A percentile compares a stretch with the other conserved stretches of the same genome.
Evolutionary conservation across 2,888 invertebrate genomes (phyloP).

Genomic region (Anthrax anthrax): DNA sequence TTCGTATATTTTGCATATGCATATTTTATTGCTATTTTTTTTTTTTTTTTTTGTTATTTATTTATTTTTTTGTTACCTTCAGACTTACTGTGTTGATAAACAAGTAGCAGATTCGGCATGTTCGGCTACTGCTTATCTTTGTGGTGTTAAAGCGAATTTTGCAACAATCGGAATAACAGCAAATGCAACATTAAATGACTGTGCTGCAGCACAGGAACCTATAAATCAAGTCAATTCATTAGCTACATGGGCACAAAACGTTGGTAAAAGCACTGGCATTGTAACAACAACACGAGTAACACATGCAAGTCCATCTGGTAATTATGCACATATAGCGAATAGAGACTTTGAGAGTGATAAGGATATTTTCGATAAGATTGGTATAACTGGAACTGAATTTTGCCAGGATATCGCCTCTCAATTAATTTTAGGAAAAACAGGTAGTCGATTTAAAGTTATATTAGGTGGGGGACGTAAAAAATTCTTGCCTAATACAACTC

Average conservation of each 20-base stretch:
- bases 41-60: neutral
- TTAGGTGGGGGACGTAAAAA: slow-evolving; percentile 27
- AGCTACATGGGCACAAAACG: slow-evolving; percentile 52
- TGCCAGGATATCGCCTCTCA: slow-evolving; percentile 56
- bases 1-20: slow-evolving; percentile 21
- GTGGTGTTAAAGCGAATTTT: slow-evolving; percentile 63
- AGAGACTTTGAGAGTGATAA: slow-evolving; percentile 55
- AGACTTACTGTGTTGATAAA: slow-evolving; percentile 61
- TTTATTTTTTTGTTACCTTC: neutral
- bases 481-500: slow-evolving; percentile 24
- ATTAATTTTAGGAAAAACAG: slow-evolving; percentile 48
- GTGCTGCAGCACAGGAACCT: slow-evolving; percentile 41
- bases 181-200: slow-evolving; percentile 47
- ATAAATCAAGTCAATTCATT: slow-evolving; percentile 48
- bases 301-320: slow-evolving; percentile 60
- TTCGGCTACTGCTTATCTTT: slow-evolving; percentile 63
- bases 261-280: slow-evolving; percentile 45
- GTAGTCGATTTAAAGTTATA: slow-evolving; percentile 50
- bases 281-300: slow-evolving; percentile 67
- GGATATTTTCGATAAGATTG: slow-evolving; percentile 38
- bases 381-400: slow-evolving; percentile 34
- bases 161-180: slow-evolving; percentile 62
- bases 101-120: slow-evolving; percentile 77
- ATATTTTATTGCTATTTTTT: neutral
- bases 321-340: slow-evolving; percentile 54